Percentiles rank a stretch among this genome's conserved stretches.
phyloP scores from a whole-genome alignment of 2,888 invertebrate genomes.

The Mythimna loreyi region DNA sequence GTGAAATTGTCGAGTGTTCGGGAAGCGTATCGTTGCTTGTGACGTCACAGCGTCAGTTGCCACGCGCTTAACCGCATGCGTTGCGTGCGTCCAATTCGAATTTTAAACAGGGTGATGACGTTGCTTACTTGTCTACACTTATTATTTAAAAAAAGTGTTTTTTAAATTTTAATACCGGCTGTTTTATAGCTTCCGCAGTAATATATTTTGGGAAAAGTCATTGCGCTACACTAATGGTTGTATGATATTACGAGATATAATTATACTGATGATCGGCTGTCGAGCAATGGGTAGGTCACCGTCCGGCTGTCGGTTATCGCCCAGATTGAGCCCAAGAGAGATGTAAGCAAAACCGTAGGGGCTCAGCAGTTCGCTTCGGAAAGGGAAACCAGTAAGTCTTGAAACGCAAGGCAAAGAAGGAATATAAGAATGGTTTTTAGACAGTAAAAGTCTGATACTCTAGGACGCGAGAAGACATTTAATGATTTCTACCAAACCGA shows the following conservation, averaged over 20 bases:
- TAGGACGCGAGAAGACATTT: too few relatives aligned
- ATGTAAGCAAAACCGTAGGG: too few relatives aligned
- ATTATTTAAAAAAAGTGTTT: neutral
- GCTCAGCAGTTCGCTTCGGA: too few relatives aligned
- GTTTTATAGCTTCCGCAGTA: neutral
- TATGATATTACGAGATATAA: neutral
- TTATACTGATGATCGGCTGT: too few relatives aligned
- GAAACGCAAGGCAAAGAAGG: too few relatives aligned
- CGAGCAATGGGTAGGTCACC: too few relatives aligned
- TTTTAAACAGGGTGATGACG: constrained; percentile 33
- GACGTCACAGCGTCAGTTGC: constrained; percentile 62
- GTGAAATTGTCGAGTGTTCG: constrained; percentile 70
- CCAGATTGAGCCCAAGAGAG: too few relatives aligned
- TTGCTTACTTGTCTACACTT: constrained; percentile 9
- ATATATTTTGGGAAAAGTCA: neutral
- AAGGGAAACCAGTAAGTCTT: too few relatives aligned
- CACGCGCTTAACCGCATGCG: constrained; percentile 48
- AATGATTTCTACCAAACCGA: too few relatives aligned
- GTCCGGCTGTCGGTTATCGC: too few relatives aligned
- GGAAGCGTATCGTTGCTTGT: constrained; percentile 61
- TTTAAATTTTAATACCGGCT: neutral
- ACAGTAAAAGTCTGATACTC: too few relatives aligned
- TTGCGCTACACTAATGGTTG: neutral
- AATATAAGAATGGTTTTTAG: too few relatives aligned
- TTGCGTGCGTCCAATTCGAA: constrained; percentile 31